Evolutionary conservation across 2,888 invertebrate species (phyloP), one percentile per base, ranked within the genome.

Genomic region (Idaea straminata): DNA sequence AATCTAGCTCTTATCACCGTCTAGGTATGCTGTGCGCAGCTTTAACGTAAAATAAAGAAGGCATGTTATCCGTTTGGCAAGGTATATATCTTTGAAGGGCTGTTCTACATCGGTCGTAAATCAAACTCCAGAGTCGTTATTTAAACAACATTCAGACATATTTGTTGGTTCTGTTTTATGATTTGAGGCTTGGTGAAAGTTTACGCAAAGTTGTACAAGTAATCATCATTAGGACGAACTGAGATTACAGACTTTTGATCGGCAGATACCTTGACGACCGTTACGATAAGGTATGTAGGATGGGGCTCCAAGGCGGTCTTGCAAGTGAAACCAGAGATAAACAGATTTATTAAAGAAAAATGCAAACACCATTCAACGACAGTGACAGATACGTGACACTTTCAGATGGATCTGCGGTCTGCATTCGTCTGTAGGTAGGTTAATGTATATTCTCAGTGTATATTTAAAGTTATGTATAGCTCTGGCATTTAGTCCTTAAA

Each of bases 81-180:
- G 47, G 7, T 47, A 47, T 47, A 13, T 47, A 7, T 47, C 47
- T 10, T 47, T 13, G 63, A 63, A 59, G 13, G 38, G 25, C 15
- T 35, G 13, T 58, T 35, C 59, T 34, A 61, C 25, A 35, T 64
- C 35, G 57, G 62, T 13, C 70, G 73, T 76, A 76, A 76, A 74
- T 76, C 76, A 74, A 74, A 72, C 63, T 74, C 72, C 59, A 68
- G 63, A 66, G 65, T 69, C 72, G 69, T 73, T 70, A 71, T 74
- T 73, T 72, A 62, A 71, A 70, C 68, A 67, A 64, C 61, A 65
- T 68, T 64, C 59, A 65, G 68, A 67, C 67, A 69, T 66, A 67
- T 71, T 68, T 66, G 35, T 38, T 47, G 47, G 47, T 47, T 47
- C 13, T 47, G 47, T 47, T 5, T 47, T 47, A 47, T 47, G 47